phyloP scores from a whole-genome alignment of 2,113 vertebrate genomes.

The Vanacampus margaritifer region DNA sequence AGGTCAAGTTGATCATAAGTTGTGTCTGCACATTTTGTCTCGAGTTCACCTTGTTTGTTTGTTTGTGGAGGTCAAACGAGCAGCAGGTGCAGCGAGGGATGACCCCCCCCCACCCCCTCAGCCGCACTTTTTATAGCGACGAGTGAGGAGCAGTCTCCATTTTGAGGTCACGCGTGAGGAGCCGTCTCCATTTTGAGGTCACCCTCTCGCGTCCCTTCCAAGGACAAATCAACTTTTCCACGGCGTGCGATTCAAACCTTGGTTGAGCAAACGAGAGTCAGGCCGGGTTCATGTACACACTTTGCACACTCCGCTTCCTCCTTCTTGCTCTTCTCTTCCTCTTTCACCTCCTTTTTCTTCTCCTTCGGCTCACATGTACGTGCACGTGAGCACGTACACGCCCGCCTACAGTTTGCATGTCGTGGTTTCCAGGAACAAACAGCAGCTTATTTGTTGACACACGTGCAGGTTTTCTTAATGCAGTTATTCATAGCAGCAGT shows the following conservation, averaged over 20 bases:
- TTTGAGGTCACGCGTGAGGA: too few species aligned
- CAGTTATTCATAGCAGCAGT: conserved; percentile 7
- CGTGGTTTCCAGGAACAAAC: not conserved
- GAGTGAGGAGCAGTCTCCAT: not conserved
- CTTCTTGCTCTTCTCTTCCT: too few species aligned
- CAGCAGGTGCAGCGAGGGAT: conserved; percentile 11
- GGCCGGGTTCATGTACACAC: not conserved
- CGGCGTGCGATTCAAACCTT: not conserved
- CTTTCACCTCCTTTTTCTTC: too few species aligned
- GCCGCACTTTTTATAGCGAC: conserved; percentile 27
- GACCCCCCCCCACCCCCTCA: not conserved
- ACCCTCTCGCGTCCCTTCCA: not conserved
- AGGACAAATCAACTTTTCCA: not conserved
- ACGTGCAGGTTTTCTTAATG: conserved; percentile 10
- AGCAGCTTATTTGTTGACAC: not conserved
- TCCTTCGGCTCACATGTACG: conserved; percentile 11
- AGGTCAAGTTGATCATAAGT: not conserved
- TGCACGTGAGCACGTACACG: not conserved
- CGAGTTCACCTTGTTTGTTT: not conserved
- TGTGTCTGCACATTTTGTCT: not conserved
- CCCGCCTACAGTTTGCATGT: conserved; percentile 2
- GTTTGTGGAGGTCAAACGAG: not conserved
- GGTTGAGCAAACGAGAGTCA: too few species aligned
- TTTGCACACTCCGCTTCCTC: not conserved
- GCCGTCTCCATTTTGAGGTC: not conserved